Base-by-base conservation (phyloP, 2,797 vertebrate genomes). In the Orestias chungarensis region DNA sequence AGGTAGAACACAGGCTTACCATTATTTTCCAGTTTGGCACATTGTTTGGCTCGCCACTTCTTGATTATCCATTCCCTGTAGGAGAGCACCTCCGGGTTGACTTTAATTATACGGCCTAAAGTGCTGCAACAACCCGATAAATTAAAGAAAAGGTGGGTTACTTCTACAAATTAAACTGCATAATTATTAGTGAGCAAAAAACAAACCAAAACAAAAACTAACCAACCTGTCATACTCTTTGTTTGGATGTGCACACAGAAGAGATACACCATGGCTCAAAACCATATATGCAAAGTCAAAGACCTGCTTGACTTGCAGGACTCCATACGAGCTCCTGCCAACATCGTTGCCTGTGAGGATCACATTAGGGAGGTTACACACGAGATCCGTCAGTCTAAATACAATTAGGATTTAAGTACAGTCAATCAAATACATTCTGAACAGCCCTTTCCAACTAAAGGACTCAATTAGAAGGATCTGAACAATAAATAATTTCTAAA, bases 251-350 rank as follows among this genome's bases (percentile, higher is more conserved):
- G 96, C 96, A 62, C 95, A 95, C 47, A 96, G 95, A 38, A 96
- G 95, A 0, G 97, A 98, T 69, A 99, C 96, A 0, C 97, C 96
- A 8, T 97, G 97, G 84, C 95, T 96, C 83, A 99, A 94, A 68
- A 97, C 96, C 87, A 98, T 98, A 93, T 97, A 99, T 73, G 97
- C 98, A 72, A 98, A 99, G 93, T 99, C 97, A 85, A 99, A 99
- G 82, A 98, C 96, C 92, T 99, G 97, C 87, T 98, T 99, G 84
- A 99, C 97, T 90, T 99, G 96, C 91, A 99, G 96, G 88, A 96
- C 94, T 73, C 97, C 97, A 0, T 99, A 99, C 17, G 97, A 99
- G 87, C 97, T 98, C 87, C 97, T 95, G 85, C 98, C 97, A 57
- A 99, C 97, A 10, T 99, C 97, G 14, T 99, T 99, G 65, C 96